phyloP scores from a whole-genome alignment of 2,113 vertebrate genomes.

The Scomber scombrus region DNA sequence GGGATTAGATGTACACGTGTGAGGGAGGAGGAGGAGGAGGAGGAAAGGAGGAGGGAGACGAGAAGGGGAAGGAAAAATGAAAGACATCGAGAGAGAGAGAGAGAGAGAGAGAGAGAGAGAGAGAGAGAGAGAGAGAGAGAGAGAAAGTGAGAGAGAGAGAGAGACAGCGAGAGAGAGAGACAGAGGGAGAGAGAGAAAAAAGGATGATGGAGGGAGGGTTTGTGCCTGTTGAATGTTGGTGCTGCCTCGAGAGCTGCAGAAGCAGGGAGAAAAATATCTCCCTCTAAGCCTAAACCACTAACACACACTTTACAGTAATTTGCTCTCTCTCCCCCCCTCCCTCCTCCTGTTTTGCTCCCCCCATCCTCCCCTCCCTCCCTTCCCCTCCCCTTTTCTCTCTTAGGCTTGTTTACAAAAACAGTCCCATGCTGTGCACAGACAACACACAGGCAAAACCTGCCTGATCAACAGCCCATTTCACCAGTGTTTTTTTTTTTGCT shows the following conservation, averaged over 20 bases:
- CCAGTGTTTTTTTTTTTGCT: conserved; percentile 18
- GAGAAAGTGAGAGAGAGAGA: not conserved
- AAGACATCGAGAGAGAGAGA: not conserved
- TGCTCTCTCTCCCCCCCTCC: conserved; percentile 58
- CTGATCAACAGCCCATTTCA: conserved; percentile 57
- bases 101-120: not conserved
- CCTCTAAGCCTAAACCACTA: conserved; percentile 71
- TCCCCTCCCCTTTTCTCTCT: conserved; percentile 49
- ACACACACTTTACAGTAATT: conserved; percentile 78
- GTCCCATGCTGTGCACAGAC: conserved; percentile 65
- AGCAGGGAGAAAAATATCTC: conserved; percentile 69
- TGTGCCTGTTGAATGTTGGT: conserved; percentile 83
- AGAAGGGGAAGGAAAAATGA: conserved; percentile 29
- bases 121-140: not conserved
- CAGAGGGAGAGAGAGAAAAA: not conserved
- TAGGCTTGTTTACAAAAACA: conserved; percentile 80
- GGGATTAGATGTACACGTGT: conserved; percentile 52
- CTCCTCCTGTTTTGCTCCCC: conserved; percentile 64
- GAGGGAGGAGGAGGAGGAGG: conserved; percentile 10
- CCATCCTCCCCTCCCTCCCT: conserved; percentile 15
- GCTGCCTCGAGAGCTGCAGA: conserved; percentile 69
- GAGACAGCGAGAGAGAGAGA: not conserved
- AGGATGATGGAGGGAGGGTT: conserved; percentile 30
- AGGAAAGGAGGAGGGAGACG: not conserved
- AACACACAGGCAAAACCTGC: conserved; percentile 59